Base-by-base conservation (phyloP, 92 coral and sea anemone genomes). In the Palythoa caribaeorum region DNA sequence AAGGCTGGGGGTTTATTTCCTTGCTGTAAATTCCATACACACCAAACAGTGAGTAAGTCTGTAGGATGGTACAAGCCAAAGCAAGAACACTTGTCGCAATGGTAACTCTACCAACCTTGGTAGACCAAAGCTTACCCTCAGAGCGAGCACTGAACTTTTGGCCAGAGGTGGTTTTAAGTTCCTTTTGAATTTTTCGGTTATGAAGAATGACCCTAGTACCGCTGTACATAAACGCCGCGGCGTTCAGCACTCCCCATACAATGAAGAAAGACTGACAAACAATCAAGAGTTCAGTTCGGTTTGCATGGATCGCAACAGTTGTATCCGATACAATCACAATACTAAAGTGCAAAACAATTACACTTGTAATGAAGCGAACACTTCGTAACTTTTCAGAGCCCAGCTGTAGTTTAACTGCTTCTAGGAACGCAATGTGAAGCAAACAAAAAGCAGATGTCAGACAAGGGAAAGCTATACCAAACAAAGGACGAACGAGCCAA, bases 401-500 rank as follows among this genome's bases (percentile, higher is more conserved):
- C 38, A 89, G 76, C 11, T 89, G 85, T 36, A 94, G 77, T 78
- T 96, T 91, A 38, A 96, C 89, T 17, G 89, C 97, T 52, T 96
- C 97, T 20, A 94, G 92, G 87, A 96, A 94, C 6, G 97, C 98
- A 79, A 90, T 83, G 71, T 93, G 97, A 71, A 96, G 89, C n/a
- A 96, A 87, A 59, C 96, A 92, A 76, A 94, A 96, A 38, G 95
- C 97, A 15, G 98, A 93, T 44, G 90, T 94, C 38, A 96, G 92
- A 83, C 98, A 94, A 3, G 98, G 98, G 83, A 94, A 96, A 21
- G 96, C 97, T 50, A 96, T 88, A 20, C 98, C 98, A 83, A 94
- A 96, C 5, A 96, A 91, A 11, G 93, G 87, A 73, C 97, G 80
- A 11, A 77, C 77, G 3, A 96, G 39, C 96, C 95, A 94, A 60